Evolutionary conservation across 2,113 vertebrate species (phyloP).

Genomic region (Apistogramma diplotaenia): DNA sequence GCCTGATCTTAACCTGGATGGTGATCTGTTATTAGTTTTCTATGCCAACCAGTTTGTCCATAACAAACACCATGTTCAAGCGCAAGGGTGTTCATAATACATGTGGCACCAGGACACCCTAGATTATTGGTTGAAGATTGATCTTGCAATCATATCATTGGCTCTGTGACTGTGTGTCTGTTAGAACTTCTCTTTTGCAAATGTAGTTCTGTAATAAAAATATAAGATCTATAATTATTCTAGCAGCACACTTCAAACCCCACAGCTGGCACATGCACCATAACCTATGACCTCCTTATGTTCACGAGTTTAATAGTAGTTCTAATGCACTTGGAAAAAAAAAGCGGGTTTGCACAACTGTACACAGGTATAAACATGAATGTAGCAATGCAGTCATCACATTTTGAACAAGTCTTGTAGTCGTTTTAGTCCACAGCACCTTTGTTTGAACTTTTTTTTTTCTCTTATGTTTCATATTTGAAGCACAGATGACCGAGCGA

Average conservation of each 20-base stretch:
- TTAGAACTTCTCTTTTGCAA: too few relatives aligned
- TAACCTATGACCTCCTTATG: constrained; percentile 28
- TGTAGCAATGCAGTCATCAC: constrained; percentile 71
- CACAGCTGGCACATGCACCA: constrained; percentile 28
- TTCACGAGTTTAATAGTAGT: constrained; percentile 79
- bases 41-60: too few relatives aligned
- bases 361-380: constrained; percentile 66
- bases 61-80: too few relatives aligned
- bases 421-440: constrained; percentile 76
- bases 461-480: constrained; percentile 46
- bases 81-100: too few relatives aligned
- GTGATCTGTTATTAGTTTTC: too few relatives aligned
- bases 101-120: too few relatives aligned
- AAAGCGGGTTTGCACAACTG: constrained; percentile 64
- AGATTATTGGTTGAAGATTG: too few relatives aligned
- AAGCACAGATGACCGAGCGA: constrained; percentile 53
- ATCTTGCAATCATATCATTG: neutral
- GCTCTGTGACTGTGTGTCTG: rapidly evolving
- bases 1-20: too few relatives aligned
- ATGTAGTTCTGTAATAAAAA: neutral
- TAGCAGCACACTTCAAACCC: constrained; percentile 1
- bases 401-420: constrained; percentile 66
- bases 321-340: constrained; percentile 75
- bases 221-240: neutral
- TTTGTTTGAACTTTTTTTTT: constrained; percentile 42